Evolutionary conservation across 1,140 invertebrate species (phyloP).

Genomic region (Diploscapter pachys): DNA sequence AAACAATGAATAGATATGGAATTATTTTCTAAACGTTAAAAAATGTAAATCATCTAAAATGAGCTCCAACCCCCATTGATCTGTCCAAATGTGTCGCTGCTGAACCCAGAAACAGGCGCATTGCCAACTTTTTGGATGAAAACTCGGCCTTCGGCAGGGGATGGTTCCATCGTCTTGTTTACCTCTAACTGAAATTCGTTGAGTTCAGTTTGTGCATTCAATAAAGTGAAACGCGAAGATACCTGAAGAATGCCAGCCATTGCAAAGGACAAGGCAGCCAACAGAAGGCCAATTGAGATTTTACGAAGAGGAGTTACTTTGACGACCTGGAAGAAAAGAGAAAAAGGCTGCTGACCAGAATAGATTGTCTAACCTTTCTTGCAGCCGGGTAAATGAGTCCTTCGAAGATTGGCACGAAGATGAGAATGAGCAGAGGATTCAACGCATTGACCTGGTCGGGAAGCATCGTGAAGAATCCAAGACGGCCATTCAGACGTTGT

Average conservation of each 20-base stretch:
- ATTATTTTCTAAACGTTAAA: too few species aligned
- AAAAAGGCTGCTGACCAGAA: neutral
- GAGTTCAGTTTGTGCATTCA: neutral
- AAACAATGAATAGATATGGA: too few species aligned
- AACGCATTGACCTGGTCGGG: slow-evolving; percentile 82
- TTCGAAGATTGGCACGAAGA: slow-evolving; percentile 57
- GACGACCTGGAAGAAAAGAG: slow-evolving; percentile 4
- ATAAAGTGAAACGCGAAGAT: slow-evolving; percentile 2
- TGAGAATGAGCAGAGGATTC: slow-evolving; percentile 53
- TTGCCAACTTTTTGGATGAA: slow-evolving; percentile 28
- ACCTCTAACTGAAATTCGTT: slow-evolving; percentile 26
- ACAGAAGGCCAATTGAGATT: slow-evolving; percentile 75
- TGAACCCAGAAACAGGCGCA: neutral
- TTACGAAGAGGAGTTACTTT: slow-evolving; percentile 69
- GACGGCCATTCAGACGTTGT: slow-evolving; percentile 60
- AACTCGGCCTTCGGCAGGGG: slow-evolving; percentile 17
- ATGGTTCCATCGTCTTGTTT: slow-evolving; percentile 35
- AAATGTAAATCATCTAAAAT: too few species aligned
- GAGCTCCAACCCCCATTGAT: too few species aligned
- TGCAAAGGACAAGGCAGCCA: slow-evolving; percentile 77
- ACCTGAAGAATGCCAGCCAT: slow-evolving; percentile 79
- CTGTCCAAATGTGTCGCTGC: too few species aligned
- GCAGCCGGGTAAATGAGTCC: slow-evolving; percentile 58
- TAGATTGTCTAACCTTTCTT: slow-evolving; percentile 61
- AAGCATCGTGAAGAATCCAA: slow-evolving; percentile 65